phyloP scores from a whole-genome alignment of 2,888 invertebrate genomes.

The Allophyes oxyacanthae region DNA sequence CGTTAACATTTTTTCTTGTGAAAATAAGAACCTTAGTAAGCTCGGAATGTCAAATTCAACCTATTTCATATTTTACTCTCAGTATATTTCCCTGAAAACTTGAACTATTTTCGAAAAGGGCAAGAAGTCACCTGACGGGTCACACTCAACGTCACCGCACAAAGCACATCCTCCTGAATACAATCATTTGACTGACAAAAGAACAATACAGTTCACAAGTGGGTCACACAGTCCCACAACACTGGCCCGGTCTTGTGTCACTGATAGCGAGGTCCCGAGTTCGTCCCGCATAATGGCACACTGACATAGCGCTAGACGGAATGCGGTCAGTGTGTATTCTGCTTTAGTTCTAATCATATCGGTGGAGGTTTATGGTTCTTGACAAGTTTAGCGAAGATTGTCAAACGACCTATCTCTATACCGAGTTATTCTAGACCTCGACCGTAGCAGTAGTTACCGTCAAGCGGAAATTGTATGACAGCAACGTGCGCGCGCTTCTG shows the following conservation, averaged over 20 bases:
- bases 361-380: too few relatives aligned
- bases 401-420: too few relatives aligned
- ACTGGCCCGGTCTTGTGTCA: slow-evolving; percentile 71
- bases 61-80: too few relatives aligned
- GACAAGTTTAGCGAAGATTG: too few relatives aligned
- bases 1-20: too few relatives aligned
- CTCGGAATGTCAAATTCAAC: too few relatives aligned
- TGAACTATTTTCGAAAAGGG: slow-evolving; percentile 14
- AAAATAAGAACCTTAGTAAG: too few relatives aligned
- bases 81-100: slow-evolving; percentile 7
- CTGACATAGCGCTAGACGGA: slow-evolving; percentile 62
- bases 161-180: slow-evolving; percentile 55
- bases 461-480: too few relatives aligned
- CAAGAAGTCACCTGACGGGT: slow-evolving; percentile 32
- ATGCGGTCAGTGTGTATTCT: slow-evolving; percentile 59
- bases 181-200: slow-evolving; percentile 65
- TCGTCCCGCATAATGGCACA: slow-evolving; percentile 67
- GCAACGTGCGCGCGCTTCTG: too few relatives aligned
- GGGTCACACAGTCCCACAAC: slow-evolving; percentile 78
- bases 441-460: too few relatives aligned
- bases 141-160: slow-evolving; percentile 44
- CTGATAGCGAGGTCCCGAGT: slow-evolving; percentile 70
- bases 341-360: slow-evolving; percentile 42
- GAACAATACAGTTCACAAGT: slow-evolving; percentile 76
- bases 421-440: too few relatives aligned